Evolutionary conservation across 2,797 vertebrate species (phyloP).

Genomic region (Trematomus bernacchii): DNA sequence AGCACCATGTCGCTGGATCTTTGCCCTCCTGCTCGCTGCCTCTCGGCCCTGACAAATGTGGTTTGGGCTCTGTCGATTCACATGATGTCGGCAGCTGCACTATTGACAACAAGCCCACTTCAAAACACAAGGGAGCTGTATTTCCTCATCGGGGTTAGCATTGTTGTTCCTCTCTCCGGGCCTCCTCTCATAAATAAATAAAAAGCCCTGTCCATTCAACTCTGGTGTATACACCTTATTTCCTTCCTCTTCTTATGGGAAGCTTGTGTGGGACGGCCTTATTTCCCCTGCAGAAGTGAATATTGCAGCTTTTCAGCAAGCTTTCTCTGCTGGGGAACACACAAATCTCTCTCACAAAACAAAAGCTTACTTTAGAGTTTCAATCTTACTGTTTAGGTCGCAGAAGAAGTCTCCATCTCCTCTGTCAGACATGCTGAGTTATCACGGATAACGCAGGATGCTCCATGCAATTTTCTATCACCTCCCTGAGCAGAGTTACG

Average conservation of each 20-base stretch:
- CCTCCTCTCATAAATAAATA: slow-evolving; percentile 76
- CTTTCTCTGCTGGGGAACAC: slow-evolving; percentile 15
- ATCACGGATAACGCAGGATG: slow-evolving; percentile 46
- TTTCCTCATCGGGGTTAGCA: slow-evolving; percentile 65
- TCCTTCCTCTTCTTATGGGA: slow-evolving; percentile 73
- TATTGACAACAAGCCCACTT: slow-evolving; percentile 56
- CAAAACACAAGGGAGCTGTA: slow-evolving; percentile 69
- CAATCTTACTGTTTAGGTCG: background rate
- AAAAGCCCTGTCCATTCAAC: slow-evolving; percentile 57
- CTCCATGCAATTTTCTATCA: slow-evolving; percentile 47
- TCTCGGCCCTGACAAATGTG: slow-evolving; percentile 55
- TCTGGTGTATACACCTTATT: slow-evolving; percentile 27
- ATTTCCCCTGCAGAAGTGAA: slow-evolving; percentile 64
- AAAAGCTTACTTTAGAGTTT: background rate
- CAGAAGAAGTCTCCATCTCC: slow-evolving; percentile 39
- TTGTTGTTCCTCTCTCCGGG: slow-evolving; percentile 56
- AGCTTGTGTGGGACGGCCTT: slow-evolving; percentile 47
- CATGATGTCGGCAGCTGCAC: slow-evolving; percentile 75
- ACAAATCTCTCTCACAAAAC: slow-evolving; percentile 9
- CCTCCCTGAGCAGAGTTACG: slow-evolving; percentile 34
- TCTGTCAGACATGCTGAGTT: slow-evolving; percentile 46
- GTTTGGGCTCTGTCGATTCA: slow-evolving; percentile 63
- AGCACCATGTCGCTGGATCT: slow-evolving; percentile 30
- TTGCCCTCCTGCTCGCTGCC: slow-evolving; percentile 46
- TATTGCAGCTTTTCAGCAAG: slow-evolving; percentile 42